phyloP scores from a whole-genome alignment of 2,888 invertebrate genomes.

The Platynereis dumerilii region DNA sequence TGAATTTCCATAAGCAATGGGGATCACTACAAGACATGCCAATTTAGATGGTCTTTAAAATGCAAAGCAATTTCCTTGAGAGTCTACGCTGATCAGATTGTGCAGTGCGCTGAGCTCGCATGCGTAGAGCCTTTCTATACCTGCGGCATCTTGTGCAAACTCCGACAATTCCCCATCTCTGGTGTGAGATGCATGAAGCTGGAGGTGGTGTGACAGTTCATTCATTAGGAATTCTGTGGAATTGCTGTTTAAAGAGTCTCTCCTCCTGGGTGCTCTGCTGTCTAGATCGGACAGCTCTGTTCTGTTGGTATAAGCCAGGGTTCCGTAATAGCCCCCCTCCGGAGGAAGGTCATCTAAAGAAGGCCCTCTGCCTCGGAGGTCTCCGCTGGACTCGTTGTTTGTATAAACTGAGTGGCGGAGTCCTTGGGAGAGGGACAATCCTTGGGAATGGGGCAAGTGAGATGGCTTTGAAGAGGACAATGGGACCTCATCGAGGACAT shows the following conservation, averaged over 20 bases:
- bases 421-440: neutral
- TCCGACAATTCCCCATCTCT: neutral
- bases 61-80: too few relatives aligned
- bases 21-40: too few relatives aligned
- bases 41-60: too few relatives aligned
- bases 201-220: neutral
- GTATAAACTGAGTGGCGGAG: neutral
- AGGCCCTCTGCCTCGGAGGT: neutral
- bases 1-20: too few relatives aligned
- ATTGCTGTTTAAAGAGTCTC: conserved; percentile 20
- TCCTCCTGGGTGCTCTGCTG: conserved; percentile 6
- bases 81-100: too few relatives aligned
- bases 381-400: neutral
- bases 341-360: neutral
- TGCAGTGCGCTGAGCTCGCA: too few relatives aligned
- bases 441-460: conserved; percentile 5
- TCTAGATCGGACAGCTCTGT: neutral
- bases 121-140: too few relatives aligned
- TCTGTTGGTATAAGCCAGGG: too few relatives aligned
- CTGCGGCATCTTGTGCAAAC: too few relatives aligned
- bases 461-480: neutral
- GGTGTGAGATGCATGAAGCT: neutral
- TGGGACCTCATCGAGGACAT: conserved; percentile 2
- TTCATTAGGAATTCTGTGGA: conserved; percentile 22
- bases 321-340: neutral